A percentile compares a stretch with the other conserved stretches of the same genome.
Evolutionary conservation across 2,113 vertebrate genomes (phyloP).

Genomic region (Prunella fulvescens): DNA sequence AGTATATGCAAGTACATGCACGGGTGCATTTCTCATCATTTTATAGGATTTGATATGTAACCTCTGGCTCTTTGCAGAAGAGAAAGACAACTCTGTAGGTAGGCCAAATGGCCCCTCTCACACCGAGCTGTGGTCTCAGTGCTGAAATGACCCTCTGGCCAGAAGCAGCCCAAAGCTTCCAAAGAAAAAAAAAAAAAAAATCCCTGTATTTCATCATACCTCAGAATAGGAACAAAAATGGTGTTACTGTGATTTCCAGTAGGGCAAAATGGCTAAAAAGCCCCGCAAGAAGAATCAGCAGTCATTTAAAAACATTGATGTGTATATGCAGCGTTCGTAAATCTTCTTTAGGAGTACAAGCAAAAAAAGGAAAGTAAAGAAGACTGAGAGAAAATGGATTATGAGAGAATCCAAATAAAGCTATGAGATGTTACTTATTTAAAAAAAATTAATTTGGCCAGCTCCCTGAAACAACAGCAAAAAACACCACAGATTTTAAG

Average conservation of each 20-base stretch:
- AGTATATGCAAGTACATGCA: background rate
- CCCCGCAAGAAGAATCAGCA: background rate
- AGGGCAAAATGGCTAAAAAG: background rate
- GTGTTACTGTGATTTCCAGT: background rate
- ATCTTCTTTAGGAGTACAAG: background rate
- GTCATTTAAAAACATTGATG: background rate
- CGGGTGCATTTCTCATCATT: background rate
- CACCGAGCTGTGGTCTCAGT: accelerated
- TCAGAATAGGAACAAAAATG: background rate
- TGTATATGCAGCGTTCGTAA: background rate
- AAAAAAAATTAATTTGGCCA: background rate
- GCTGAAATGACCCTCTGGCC: background rate
- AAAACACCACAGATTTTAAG: background rate
- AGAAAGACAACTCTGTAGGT: background rate
- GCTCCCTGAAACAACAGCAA: background rate
- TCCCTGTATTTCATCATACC: background rate
- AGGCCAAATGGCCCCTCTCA: background rate
- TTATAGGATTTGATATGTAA: background rate
- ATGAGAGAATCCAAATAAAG: background rate
- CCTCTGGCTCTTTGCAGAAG: background rate
- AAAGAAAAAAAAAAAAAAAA: background rate
- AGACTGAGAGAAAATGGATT: background rate
- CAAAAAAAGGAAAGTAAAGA: background rate
- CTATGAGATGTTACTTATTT: background rate
- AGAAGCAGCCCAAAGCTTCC: background rate